Percentiles rank a stretch among this genome's conserved stretches.
Evolutionary conservation across 2,797 vertebrate genomes (phyloP).

Genomic region (Ficedula albicollis): DNA sequence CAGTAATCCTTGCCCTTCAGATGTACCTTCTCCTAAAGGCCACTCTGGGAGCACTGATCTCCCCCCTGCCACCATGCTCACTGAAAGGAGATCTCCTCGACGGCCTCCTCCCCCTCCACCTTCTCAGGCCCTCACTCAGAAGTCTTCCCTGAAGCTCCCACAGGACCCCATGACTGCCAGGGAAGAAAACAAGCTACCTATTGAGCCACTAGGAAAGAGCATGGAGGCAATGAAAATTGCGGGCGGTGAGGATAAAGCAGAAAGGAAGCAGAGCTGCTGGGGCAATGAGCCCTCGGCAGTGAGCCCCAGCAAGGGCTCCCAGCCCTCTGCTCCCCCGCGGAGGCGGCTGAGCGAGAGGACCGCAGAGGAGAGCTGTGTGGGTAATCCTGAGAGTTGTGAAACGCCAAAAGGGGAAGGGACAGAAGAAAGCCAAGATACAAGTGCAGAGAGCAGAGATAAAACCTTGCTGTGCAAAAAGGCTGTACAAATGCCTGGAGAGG

Average conservation of each 20-base stretch:
- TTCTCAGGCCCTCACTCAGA: neutral
- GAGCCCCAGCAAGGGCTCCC: conserved; percentile 23
- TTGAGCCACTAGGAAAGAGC: conserved; percentile 40
- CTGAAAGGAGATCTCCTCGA: conserved; percentile 49
- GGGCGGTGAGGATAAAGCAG: neutral
- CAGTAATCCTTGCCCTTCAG: conserved; percentile 42
- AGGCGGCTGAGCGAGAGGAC: conserved; percentile 67
- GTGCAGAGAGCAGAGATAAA: neutral
- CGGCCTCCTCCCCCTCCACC: conserved; percentile 73
- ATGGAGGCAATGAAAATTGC: conserved; percentile 57
- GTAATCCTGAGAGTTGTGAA: neutral
- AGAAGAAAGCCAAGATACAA: neutral
- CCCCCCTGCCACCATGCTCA: conserved; percentile 63
- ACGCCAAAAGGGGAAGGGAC: neutral
- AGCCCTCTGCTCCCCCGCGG: conserved; percentile 73
- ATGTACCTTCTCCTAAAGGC: conserved; percentile 57
- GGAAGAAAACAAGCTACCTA: conserved; percentile 36
- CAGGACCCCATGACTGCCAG: conserved; percentile 33
- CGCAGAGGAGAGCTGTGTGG: neutral
- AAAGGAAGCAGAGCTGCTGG: neutral
- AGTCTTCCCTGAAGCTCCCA: conserved; percentile 13
- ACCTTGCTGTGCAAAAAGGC: neutral
- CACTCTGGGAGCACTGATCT: conserved; percentile 1
- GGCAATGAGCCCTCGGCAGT: neutral
- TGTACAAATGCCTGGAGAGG: conserved; percentile 22